Base-by-base conservation (phyloP, 2,797 vertebrate genomes). In the Catamblyrhynchus diadema region DNA sequence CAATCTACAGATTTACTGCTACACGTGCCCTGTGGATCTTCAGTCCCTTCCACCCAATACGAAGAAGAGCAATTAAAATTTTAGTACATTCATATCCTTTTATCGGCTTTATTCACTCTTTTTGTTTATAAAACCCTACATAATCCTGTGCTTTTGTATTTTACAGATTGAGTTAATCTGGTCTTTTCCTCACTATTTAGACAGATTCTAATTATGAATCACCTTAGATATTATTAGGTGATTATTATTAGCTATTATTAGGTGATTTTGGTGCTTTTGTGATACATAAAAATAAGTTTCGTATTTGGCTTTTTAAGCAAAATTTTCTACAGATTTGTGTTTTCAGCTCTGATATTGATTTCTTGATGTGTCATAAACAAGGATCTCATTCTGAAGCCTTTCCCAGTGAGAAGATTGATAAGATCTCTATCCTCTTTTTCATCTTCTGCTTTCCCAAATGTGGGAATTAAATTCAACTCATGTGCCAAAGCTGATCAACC, bases 71-170 rank as follows among this genome's bases (percentile, higher is more conserved):
- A 95, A 99, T 99, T 91, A 98, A 98, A 96, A 94, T 99, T 96
- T 98, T 99, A 74, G 97, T 99, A 81, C 99, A 99, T 97, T 98
- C 98, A 98, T 99, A 99, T 99, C 99, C 99, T 99, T 99, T 90
- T 57, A 12, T 54, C 16, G 0, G 15, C 18, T 86, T 81, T 41
- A 25, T 62, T 75, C 1, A 0, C 8, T 77, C 13, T 50, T 44
- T 64, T 66, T 74, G 2, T 8, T 51, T 65, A 23, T 3, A 19
- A 78, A 81, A 8, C 7, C 1, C 12, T 42, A 1, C 0, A 3
- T 25, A 66, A 57, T 30, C 20, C 17, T 9, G 3, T 83, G 7
- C 6, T 51, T 51, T 60, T 61, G 1, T 65, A 6, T 57, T 93
- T 94, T 25, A 57, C 11, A 64, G 3, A 27, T 6, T 59, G 39